These are phyloP conservation scores for Seriola dumerili DNA, from an alignment of 2,113 vertebrate species.

Conservation along the genomic window DNA sequence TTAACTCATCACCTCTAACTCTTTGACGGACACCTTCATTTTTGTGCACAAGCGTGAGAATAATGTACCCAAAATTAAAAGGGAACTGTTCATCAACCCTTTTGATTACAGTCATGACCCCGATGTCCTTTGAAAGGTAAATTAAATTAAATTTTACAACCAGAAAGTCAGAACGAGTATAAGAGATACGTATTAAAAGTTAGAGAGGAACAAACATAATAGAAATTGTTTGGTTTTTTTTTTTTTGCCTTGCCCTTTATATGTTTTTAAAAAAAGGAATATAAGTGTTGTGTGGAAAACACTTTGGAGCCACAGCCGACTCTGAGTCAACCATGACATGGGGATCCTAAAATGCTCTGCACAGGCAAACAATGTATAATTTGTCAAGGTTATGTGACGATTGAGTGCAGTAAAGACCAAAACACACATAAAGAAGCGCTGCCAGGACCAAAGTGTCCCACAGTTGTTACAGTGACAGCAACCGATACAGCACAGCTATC, in stretches of 20 bases:
- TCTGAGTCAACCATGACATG: not conserved
- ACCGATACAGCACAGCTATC: no score
- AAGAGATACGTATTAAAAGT: no score
- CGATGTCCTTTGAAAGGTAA: not conserved
- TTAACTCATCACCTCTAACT: not conserved
- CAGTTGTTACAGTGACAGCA: no score
- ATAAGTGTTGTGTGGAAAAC: not conserved
- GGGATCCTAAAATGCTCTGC: not conserved
- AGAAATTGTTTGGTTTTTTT: not conserved
- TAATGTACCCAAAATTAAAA: not conserved
- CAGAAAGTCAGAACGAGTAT: not conserved
- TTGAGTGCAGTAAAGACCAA: no score
- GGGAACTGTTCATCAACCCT: not conserved
- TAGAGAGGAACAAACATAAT: no score
- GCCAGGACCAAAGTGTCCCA: no score
- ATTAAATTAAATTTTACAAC: not conserved
- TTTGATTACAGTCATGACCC: not conserved
- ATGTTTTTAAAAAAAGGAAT: not conserved
- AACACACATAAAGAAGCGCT: no score
- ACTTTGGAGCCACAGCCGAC: not conserved
- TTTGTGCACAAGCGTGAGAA: not conserved
- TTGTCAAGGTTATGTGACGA: no score
- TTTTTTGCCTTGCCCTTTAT: not conserved
- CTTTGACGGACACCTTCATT: no score
- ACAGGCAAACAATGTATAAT: no score